Conservation (phyloP, 2,888 invertebrate species). For the Archips xylosteana region DNA sequence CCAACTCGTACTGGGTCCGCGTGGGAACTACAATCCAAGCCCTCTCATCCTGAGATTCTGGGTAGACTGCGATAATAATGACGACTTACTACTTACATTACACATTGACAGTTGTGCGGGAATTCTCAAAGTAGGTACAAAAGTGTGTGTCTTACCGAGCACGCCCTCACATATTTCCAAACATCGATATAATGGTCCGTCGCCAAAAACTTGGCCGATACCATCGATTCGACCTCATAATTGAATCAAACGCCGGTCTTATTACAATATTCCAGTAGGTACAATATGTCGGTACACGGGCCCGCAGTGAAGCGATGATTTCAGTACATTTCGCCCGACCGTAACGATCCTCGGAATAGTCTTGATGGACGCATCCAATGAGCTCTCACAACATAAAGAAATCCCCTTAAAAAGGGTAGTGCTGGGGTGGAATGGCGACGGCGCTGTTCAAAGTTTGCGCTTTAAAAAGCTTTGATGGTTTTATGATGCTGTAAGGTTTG, state of each 20-base stretch:
- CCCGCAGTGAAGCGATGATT: constrained; percentile 83
- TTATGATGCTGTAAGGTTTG: background rate
- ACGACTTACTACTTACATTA: too few species aligned
- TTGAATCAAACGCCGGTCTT: constrained; percentile 71
- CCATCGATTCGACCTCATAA: constrained; percentile 58
- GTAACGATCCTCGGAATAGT: constrained; percentile 88
- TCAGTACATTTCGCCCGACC: constrained; percentile 87
- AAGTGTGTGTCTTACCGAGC: background rate
- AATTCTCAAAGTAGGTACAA: background rate
- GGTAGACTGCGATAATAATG: too few species aligned
- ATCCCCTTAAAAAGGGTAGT: constrained; percentile 86
- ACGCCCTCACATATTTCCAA: background rate
- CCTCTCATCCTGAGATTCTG: too few species aligned
- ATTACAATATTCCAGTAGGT: constrained; percentile 70
- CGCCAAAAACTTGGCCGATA: constrained; percentile 48
- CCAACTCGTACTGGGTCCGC: too few species aligned
- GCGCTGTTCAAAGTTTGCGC: constrained; percentile 36
- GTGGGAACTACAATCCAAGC: too few species aligned
- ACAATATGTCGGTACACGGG: constrained; percentile 77
- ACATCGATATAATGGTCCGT: background rate
- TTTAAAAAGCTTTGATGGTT: constrained; percentile 7
- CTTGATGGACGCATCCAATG: constrained; percentile 88
- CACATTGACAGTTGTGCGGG: too few species aligned
- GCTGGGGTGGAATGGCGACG: constrained; percentile 71
- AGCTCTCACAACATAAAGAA: constrained; percentile 86